Conservation (phyloP, 1,140 invertebrate genomes). For the Scaptomyza graminum region DNA sequence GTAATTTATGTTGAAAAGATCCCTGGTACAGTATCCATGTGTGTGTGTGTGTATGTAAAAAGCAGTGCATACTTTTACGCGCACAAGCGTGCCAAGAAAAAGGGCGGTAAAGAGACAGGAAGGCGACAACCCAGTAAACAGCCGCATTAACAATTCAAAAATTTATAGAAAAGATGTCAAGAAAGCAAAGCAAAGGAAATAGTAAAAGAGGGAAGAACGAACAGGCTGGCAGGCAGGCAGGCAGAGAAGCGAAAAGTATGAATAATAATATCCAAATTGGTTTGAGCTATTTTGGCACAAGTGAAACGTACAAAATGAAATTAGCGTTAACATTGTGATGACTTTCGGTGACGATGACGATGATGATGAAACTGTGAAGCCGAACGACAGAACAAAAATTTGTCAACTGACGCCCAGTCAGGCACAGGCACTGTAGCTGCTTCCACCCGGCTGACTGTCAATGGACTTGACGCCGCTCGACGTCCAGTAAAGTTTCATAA, state of each 20-base stretch:
- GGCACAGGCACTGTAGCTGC: constrained; percentile 70
- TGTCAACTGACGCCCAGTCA: constrained; percentile 77
- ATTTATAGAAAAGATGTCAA: constrained; percentile 8
- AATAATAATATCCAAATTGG: constrained; percentile 69
- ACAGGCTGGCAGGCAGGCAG: neutral
- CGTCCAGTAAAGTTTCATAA: constrained; percentile 60
- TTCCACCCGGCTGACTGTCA: constrained; percentile 70
- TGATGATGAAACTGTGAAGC: neutral
- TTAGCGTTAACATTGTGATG: constrained; percentile 65
- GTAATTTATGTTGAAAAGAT: constrained; percentile 48
- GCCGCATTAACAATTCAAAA: constrained; percentile 26
- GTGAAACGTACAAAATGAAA: constrained; percentile 71
- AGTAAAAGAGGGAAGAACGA: neutral
- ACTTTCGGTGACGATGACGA: constrained; percentile 37
- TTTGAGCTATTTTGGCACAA: constrained; percentile 57
- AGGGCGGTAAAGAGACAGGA: neutral
- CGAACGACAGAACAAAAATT: constrained; percentile 52
- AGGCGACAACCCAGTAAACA: constrained; percentile 23
- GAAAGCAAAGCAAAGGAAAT: neutral
- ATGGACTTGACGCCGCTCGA: constrained; percentile 21
- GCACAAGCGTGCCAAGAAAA: constrained; percentile 33
- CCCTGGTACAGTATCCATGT: too few relatives aligned
- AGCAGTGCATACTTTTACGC: constrained; percentile 41
- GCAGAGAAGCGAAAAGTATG: constrained; percentile 18
- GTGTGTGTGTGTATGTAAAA: constrained; percentile 35